Evolutionary conservation across 1,140 invertebrate species (phyloP), one percentile per base, ranked within the genome.

Genomic region (Metopolophium dirhodum): DNA sequence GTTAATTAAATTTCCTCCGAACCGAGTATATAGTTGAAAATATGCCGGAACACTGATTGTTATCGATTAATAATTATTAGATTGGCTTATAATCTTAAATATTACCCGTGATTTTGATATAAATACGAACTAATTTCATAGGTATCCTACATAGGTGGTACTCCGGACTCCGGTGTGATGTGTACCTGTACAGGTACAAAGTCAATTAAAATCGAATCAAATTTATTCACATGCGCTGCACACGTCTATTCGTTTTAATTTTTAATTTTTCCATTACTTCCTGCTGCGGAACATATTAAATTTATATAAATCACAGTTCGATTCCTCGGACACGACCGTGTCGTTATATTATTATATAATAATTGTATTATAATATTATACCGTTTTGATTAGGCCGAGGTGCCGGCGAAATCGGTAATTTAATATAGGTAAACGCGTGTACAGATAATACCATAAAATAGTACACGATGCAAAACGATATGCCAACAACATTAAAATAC

Each of bases 1-100:
- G 41, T 85, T 85, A 85, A 85, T 85, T 85, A 85, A 85, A 41
- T 85, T 41, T 85, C 41, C 9, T 85, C 23, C 83, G 22, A 85
- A 41, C 82, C 23, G 8, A 3, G 23, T 45, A 23, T 54, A 54
- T 54, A 26, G 37, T 45, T 85, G 18, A 77, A 77, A 26, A 85
- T 85, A 85, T 85, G 22, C 35, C 83, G 37, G 9, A 85, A 85
- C 83, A 45, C 41, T 45, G 83, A 85, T 85, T 85, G 8, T 85
- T 85, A 85, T 85, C 41, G 37, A 45, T 85, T 85, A 45, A 85
- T 41, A 41, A 85, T 85, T 41, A 85, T 85, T 37, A 83, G 20
- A 83, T 83, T 83, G 37, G 8, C 8, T 41, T 9, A 41, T 41
- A 83, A 41, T 23, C 22, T 23, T 9, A 8, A 8, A 41, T 83